Conservation (phyloP, 2,888 invertebrate species). For the Scaptomyza polygonia region DNA sequence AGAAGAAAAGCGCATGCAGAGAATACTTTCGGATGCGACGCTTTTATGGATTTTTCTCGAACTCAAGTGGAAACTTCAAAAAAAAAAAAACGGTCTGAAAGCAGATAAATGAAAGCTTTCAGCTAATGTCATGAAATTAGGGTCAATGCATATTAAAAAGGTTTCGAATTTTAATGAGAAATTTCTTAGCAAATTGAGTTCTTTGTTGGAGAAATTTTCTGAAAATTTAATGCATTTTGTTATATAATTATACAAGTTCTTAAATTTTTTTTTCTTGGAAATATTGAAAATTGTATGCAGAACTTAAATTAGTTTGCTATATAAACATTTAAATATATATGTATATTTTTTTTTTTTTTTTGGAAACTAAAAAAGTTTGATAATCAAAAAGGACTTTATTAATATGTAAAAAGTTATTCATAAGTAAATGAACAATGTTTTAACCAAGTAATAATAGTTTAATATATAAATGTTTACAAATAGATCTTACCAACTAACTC, state of each 20-base stretch:
- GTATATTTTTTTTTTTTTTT: too few relatives aligned
- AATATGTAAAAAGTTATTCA: too few relatives aligned
- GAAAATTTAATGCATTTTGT: neutral
- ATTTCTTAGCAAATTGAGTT: neutral
- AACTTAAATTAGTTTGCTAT: too few relatives aligned
- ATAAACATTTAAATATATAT: too few relatives aligned
- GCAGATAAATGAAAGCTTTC: constrained; percentile 9
- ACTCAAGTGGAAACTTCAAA: constrained; percentile 36
- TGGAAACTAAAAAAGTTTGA: too few relatives aligned
- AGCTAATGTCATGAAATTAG: neutral
- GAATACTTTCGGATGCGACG: neutral
- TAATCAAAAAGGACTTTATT: too few relatives aligned
- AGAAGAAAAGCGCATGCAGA: constrained; percentile 27
- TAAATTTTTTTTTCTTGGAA: neutral
- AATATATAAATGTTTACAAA: too few relatives aligned
- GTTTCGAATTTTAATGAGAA: neutral
- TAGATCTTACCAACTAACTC: neutral
- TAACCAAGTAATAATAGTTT: too few relatives aligned
- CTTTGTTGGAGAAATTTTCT: neutral
- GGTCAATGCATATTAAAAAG: neutral
- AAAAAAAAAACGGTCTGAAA: neutral
- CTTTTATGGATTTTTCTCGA: constrained; percentile 46
- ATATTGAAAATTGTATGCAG: too few relatives aligned
- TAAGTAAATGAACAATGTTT: too few relatives aligned
- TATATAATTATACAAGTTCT: neutral